These are phyloP conservation scores for Fratercula arctica DNA, from an alignment of 2,797 vertebrate species.

Conservation along the genomic window DNA sequence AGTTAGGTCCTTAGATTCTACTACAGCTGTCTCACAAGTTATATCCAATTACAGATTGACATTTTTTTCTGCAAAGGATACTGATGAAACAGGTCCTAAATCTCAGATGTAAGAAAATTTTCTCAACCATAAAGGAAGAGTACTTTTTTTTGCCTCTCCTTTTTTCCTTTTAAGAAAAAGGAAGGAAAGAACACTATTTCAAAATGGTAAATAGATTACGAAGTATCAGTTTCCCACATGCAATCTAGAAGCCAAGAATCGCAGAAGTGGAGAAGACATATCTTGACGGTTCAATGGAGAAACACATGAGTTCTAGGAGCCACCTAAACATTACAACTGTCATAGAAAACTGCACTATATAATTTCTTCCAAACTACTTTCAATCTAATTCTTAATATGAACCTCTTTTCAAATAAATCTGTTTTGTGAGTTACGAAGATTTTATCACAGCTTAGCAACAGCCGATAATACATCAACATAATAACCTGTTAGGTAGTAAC, in stretches of 20 bases:
- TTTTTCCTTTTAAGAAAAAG: background rate
- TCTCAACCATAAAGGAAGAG: background rate
- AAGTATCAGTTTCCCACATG: background rate
- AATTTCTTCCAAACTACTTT: background rate
- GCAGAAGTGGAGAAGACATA: background rate
- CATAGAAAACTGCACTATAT: background rate
- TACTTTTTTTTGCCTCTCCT: background rate
- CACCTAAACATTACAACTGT: background rate
- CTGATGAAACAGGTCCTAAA: background rate
- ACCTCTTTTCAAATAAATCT: background rate
- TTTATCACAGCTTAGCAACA: background rate
- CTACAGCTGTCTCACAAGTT: background rate
- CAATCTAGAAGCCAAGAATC: background rate
- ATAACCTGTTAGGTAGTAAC: background rate
- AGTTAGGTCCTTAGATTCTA: background rate
- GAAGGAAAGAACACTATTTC: background rate
- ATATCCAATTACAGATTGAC: background rate
- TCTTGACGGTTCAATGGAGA: background rate
- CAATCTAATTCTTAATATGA: background rate
- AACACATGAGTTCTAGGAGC: background rate
- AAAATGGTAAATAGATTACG: background rate
- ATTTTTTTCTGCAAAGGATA: background rate
- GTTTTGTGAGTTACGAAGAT: background rate
- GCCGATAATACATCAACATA: background rate
- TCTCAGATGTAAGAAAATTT: background rate